A percentile compares a stretch with the other conserved stretches of the same genome.
phyloP scores from a whole-genome alignment of 2,888 invertebrate genomes.

The Melanotus villosus region DNA sequence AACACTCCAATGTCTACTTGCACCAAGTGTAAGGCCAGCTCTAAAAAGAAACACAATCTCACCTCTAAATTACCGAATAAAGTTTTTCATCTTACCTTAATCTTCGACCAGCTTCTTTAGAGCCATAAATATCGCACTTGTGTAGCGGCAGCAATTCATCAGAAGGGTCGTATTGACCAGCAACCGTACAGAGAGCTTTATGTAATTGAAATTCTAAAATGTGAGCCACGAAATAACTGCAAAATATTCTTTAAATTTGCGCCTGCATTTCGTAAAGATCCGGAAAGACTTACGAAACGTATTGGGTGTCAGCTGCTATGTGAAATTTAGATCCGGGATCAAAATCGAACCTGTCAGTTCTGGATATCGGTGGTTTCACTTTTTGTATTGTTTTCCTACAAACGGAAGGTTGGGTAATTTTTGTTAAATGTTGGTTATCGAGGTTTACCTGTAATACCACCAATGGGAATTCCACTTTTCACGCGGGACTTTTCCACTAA shows the following conservation, averaged over 20 bases:
- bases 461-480: constrained; percentile 68
- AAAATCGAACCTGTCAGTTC: constrained; percentile 66
- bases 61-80: constrained; percentile 13
- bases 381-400: constrained; percentile 67
- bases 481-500: constrained; percentile 66
- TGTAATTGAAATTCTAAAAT: constrained; percentile 87
- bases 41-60: constrained; percentile 62
- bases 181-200: constrained; percentile 77
- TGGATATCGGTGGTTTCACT: constrained; percentile 66
- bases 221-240: constrained; percentile 76
- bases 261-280: no score
- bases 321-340: constrained; percentile 70
- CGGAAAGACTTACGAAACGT: constrained; percentile 62
- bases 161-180: constrained; percentile 74
- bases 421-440: no score
- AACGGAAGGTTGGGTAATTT: no score
- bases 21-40: constrained; percentile 68
- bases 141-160: constrained; percentile 59
- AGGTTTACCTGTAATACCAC: constrained; percentile 64
- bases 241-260: no score
- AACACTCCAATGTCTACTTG: constrained; percentile 72
- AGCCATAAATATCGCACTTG: constrained; percentile 60
- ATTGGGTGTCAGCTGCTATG: constrained; percentile 67
- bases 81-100: constrained; percentile 68
- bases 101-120: constrained; percentile 64